These are phyloP conservation scores for Heliconius hortense DNA, from an alignment of 2,888 invertebrate species.

Conservation along the genomic window DNA sequence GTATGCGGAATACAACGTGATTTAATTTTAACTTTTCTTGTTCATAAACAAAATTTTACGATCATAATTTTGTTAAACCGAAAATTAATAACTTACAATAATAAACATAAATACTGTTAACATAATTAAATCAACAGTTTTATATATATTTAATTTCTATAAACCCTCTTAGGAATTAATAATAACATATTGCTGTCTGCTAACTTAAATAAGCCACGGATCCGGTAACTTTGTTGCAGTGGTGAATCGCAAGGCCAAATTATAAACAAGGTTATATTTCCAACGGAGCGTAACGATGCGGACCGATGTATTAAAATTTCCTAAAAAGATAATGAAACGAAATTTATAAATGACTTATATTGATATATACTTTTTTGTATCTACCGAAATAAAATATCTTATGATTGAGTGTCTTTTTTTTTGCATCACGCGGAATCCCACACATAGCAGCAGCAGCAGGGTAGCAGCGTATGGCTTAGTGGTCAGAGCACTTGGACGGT, in stretches of 20 bases:
- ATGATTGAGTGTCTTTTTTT: too few species aligned
- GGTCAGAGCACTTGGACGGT: too few species aligned
- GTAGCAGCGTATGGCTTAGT: too few species aligned
- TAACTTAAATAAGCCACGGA: not conserved
- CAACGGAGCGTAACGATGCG: slow-evolving; percentile 7
- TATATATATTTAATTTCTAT: not conserved
- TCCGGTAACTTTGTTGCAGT: not conserved
- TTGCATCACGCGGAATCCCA: too few species aligned
- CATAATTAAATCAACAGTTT: not conserved
- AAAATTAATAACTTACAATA: not conserved
- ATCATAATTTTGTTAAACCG: not conserved
- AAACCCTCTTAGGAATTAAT: not conserved
- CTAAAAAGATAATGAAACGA: not conserved
- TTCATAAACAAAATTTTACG: not conserved
- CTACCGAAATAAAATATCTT: not conserved
- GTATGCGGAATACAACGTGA: too few species aligned
- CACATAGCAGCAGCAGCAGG: too few species aligned
- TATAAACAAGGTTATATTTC: slow-evolving; percentile 17
- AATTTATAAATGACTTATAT: not conserved
- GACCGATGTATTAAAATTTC: slow-evolving; percentile 10
- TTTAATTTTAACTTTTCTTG: too few species aligned
- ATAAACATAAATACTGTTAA: not conserved
- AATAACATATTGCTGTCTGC: not conserved
- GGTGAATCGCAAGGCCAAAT: not conserved
- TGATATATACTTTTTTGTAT: not conserved